phyloP scores from a whole-genome alignment of 2,888 invertebrate species.

The Rhimphoctona megacephalus region DNA sequence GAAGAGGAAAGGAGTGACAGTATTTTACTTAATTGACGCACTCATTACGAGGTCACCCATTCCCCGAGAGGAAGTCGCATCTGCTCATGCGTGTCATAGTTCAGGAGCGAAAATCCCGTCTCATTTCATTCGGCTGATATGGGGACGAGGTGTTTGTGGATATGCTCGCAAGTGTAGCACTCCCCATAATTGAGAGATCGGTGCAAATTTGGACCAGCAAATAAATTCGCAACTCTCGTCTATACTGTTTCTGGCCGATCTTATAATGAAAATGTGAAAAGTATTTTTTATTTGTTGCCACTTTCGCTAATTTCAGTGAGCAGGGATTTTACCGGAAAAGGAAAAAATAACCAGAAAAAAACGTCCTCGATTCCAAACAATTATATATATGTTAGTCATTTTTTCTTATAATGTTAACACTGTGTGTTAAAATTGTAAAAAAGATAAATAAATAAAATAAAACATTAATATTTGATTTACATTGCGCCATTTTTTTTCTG shows the following conservation, averaged over 20 bases:
- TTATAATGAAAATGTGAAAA: not conserved
- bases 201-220: not conserved
- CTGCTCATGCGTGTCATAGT: slow-evolving; percentile 73
- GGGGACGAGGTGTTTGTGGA: slow-evolving; percentile 22
- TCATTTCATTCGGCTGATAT: slow-evolving; percentile 47
- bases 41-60: slow-evolving; percentile 69
- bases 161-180: slow-evolving; percentile 23
- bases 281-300: not conserved
- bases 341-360: not conserved
- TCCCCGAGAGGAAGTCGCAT: not conserved
- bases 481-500: not conserved
- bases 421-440: no score
- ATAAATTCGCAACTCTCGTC: not conserved
- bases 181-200: not conserved
- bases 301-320: not conserved
- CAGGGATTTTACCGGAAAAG: not conserved
- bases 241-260: not conserved
- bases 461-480: not conserved
- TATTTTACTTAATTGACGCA: slow-evolving; percentile 74
- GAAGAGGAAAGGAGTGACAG: not conserved
- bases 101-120: slow-evolving; percentile 31
- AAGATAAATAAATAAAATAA: no score
- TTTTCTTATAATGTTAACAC: no score
- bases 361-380: not conserved
- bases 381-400: not conserved